Evolutionary conservation across 2,797 vertebrate species (phyloP), one percentile per base, ranked within the genome.

Genomic region (Eleutherodactylus coqui): DNA sequence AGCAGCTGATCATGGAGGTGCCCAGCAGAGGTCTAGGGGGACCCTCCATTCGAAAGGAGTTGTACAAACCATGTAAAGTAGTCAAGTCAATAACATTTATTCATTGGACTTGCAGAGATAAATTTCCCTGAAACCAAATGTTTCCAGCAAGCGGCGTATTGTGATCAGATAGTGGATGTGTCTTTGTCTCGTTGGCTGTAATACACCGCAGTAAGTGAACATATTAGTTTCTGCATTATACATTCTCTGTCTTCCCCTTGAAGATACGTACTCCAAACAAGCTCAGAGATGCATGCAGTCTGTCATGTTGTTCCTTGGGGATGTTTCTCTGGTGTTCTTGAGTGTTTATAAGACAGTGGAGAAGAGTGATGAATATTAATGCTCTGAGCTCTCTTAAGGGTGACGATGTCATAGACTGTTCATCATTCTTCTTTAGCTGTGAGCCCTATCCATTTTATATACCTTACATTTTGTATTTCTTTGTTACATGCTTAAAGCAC

Each of bases 321-420:
- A 58, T 78, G 79, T 76, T 77, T 41, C 58, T 85, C 62, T 32
- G 60, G n/a, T 32, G 60, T 73, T 36, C 69, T 53, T 17, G 24
- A 82, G 60, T 83, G 79, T 83, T 83, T 82, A 72, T 86, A 83
- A 43, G 79, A 67, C 79, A 32, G 79, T 29, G 27, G 78, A 60
- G 70, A 64, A 75, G 47, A 62, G 32, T 51, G 78, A 73, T 81
- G 53, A 86, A 86, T 86, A 69, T 72, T 82, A 82, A 82, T 82
- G 73, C 27, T 45, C 34, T 43, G 17, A 19, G 64, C 49, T 79
- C 36, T 76, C 27, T 79, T 79, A 79, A 79, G 75, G 41, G 64
- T 55, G 24, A 72, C 67, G 5, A 47, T 69, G 47, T 67, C 24
- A 24, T 45, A 45, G 60, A 62, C 19, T 14, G 69, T 51, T 36